A percentile compares a stretch with the other conserved stretches of the same genome.
Conservation (phyloP, 2,797 vertebrate species). For the Nothura maculosa region DNA sequence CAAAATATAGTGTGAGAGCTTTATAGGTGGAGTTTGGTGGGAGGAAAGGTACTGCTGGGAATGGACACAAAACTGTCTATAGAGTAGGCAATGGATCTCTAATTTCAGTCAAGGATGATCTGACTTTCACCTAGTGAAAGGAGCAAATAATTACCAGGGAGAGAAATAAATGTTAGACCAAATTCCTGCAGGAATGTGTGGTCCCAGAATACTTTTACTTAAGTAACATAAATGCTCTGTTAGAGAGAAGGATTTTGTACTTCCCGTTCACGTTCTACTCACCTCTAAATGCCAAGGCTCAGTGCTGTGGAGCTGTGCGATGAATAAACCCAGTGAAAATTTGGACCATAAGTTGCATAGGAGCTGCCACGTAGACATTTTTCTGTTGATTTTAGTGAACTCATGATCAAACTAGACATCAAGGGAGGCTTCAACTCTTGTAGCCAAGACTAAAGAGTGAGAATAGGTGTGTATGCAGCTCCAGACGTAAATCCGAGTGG, state of each 20-base stretch:
- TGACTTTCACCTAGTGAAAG: background rate
- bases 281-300: background rate
- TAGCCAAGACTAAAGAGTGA: background rate
- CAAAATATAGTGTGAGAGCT: slow-evolving; percentile 57
- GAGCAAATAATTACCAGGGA: background rate
- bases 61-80: background rate
- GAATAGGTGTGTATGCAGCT: background rate
- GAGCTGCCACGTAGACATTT: background rate
- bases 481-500: background rate
- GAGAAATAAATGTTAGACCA: background rate
- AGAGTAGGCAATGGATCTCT: background rate
- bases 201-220: background rate
- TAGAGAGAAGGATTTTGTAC: background rate
- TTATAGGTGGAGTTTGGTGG: background rate
- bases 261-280: background rate
- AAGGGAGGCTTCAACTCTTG: background rate
- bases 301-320: background rate
- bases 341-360: background rate
- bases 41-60: background rate
- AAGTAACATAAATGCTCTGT: background rate
- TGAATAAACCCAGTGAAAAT: background rate
- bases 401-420: background rate
- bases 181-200: background rate
- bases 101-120: background rate
- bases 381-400: background rate